Conservation (phyloP, 2,113 vertebrate species). For the Lepisosteus osseus region DNA sequence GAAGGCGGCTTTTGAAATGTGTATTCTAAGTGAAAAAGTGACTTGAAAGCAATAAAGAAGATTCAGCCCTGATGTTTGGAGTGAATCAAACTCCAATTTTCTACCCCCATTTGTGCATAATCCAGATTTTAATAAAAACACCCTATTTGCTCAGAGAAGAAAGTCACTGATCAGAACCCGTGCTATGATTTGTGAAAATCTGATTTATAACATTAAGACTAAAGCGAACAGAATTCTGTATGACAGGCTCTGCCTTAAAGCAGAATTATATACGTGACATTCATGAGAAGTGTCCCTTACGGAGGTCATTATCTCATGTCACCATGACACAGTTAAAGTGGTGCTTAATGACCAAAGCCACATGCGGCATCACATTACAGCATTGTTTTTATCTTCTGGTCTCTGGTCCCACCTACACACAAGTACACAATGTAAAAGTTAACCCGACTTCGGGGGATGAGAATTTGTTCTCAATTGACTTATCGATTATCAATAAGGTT, state of each 20-base stretch:
- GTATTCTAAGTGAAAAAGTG: too few species aligned
- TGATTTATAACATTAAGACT: neutral
- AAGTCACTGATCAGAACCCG: neutral
- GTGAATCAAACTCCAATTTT: neutral
- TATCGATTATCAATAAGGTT: too few species aligned
- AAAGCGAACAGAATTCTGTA: neutral
- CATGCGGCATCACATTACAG: neutral
- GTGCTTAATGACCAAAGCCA: neutral
- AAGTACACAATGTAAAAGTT: too few species aligned
- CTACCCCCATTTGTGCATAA: neutral
- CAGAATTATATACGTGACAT: neutral
- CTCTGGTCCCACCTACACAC: neutral
- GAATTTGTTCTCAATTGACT: too few species aligned
- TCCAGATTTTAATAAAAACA: conserved; percentile 20
- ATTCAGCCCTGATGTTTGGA: too few species aligned
- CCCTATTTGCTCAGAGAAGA: too few species aligned
- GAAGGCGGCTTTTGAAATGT: too few species aligned
- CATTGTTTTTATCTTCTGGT: neutral
- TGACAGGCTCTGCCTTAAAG: neutral
- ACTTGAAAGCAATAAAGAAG: too few species aligned
- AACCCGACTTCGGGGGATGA: too few species aligned
- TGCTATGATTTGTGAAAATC: neutral
- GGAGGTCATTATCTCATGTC: conserved; percentile 5
- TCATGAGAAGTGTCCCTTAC: neutral
- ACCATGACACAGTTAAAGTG: neutral